phyloP scores from a whole-genome alignment of 2,888 invertebrate species.

The Orthosia incerta region DNA sequence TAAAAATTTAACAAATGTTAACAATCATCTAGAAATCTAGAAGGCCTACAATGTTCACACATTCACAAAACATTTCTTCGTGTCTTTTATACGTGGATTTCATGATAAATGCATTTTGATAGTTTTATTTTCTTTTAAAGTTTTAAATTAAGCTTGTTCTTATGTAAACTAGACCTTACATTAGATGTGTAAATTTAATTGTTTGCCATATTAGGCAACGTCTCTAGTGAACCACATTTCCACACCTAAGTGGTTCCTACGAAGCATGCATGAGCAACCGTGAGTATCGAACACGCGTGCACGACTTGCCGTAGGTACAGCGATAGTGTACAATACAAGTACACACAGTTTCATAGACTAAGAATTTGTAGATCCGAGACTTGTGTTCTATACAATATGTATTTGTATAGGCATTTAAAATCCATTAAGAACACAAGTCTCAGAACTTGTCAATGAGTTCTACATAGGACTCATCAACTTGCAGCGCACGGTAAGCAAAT shows the following conservation, averaged over 20 bases:
- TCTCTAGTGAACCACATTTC: conserved; percentile 4
- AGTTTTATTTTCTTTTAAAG: not conserved
- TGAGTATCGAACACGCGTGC: conserved; percentile 37
- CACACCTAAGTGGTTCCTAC: conserved; percentile 3
- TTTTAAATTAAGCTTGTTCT: not conserved
- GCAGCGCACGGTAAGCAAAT: no score
- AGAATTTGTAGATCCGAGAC: not conserved
- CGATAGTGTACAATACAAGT: not conserved
- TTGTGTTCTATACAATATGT: no score
- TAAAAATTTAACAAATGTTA: no score
- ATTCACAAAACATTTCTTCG: no score
- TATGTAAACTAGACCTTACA: not conserved
- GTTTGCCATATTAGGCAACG: not conserved
- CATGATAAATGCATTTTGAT: not conserved
- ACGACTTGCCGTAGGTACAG: conserved; percentile 12
- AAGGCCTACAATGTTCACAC: no score
- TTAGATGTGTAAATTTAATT: not conserved
- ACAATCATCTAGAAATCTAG: no score
- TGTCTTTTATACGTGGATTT: not conserved
- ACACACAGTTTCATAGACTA: conserved; percentile 12
- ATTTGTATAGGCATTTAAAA: no score
- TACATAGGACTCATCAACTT: no score
- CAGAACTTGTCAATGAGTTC: no score
- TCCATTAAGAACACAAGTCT: no score
- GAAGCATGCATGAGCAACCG: conserved; percentile 35